phyloP scores from a whole-genome alignment of 2,113 vertebrate species.

The Leptodactylus fuscus region DNA sequence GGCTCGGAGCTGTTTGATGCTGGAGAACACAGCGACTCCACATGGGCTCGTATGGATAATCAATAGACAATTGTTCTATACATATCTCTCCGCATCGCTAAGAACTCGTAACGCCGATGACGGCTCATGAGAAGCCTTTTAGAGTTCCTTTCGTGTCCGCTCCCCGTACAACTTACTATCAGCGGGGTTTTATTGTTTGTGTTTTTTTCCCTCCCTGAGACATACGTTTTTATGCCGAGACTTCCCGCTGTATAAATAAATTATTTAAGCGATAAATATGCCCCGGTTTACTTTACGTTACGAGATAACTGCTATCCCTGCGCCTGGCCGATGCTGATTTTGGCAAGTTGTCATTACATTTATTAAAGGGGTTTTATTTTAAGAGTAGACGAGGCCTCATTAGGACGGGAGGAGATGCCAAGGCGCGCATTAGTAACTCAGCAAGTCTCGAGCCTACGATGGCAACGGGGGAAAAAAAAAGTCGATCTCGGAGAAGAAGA shows the following conservation, averaged over 20 bases:
- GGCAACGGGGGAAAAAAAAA: neutral
- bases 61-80: conserved; percentile 3
- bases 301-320: conserved; percentile 61
- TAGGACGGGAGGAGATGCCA: conserved; percentile 9
- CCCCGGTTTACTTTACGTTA: conserved; percentile 62
- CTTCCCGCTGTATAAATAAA: conserved; percentile 34
- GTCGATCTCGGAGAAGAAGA: conserved; percentile 8
- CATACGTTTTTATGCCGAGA: neutral
- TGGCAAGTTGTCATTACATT: conserved; percentile 54
- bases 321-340: conserved; percentile 45
- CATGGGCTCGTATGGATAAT: neutral
- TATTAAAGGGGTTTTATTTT: conserved; percentile 30
- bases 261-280: conserved; percentile 62
- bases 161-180: conserved; percentile 13
- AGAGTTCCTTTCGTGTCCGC: neutral
- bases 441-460: neutral
- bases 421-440: conserved; percentile 32
- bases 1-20: neutral
- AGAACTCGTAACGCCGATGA: neutral
- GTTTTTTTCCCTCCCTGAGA: conserved; percentile 3
- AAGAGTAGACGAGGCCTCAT: neutral
- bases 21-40: neutral
- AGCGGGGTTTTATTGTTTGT: conserved; percentile 22
- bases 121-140: neutral
- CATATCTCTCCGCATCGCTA: conserved; percentile 3